Base-by-base conservation (phyloP, 2,888 invertebrate species). In the Temnothorax ravouxi region DNA sequence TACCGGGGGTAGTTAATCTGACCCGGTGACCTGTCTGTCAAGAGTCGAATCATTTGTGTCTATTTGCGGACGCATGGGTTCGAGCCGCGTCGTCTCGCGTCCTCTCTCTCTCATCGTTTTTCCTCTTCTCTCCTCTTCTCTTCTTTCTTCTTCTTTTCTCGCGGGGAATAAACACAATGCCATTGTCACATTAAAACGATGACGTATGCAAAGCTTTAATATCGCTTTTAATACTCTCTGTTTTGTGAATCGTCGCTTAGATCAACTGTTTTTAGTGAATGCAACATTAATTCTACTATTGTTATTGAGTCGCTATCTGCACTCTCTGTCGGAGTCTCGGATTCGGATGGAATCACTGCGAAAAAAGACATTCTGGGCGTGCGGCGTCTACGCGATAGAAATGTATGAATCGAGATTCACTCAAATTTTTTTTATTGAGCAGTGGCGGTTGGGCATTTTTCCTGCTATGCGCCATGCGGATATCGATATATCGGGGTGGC, bases 21-120 rank as follows among this genome's bases (percentile, higher is more conserved):
- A 92, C 90, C 93, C 88, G 91, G 90, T 92, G 91, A 91, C 92
- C 92, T 89, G 92, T 92, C 92, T 92, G 91, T 91, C 88, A 87
- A 79, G 84, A 88, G 91, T 91, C 89, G 90, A 91, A 91, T 83
- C 85, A 86, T 91, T 91, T 89, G 86, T 69, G 81, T 92, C 92
- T 91, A 92, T 93, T 93, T 91, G 86, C 85, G 88, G 89, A 90
- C 83, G 83, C 84, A 84, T 76, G 82, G 71, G 81, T 79, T 69
- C 21, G 44, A 59, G 47, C 11, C 67, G 61, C 38, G 18, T 47
- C 29, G 56, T 6, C 62, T 56, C 59, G 74, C n/a, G 25, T 25
- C 25, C 3, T 29, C 29, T 15, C 34, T 38, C 34, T 15, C 29
- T 3, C 34, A 4, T 5, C 34, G 4, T 34, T 34, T 34, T 34